These are phyloP conservation scores for Pachycephus smyrnensis DNA, from an alignment of 2,888 invertebrate genomes.

Conservation along the genomic window DNA sequence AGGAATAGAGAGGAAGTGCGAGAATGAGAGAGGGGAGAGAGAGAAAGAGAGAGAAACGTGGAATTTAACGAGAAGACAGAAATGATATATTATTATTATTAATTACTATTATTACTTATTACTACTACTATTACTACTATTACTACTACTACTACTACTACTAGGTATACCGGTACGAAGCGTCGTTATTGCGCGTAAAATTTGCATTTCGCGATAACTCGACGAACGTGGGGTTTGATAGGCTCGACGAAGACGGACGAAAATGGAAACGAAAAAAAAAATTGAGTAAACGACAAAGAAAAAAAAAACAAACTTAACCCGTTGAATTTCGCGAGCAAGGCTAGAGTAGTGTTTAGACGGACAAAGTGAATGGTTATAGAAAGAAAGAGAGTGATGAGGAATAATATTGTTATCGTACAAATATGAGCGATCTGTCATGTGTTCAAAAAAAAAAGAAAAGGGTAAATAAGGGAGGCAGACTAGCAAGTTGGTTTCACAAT, in stretches of 20 bases:
- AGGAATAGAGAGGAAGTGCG: background rate
- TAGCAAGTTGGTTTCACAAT: conserved; percentile 54
- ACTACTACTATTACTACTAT: conserved; percentile 10
- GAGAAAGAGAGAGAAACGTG: background rate
- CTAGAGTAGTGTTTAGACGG: conserved; percentile 61
- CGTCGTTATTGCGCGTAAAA: conserved; percentile 16
- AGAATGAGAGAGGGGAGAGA: background rate
- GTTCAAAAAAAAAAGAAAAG: conserved; percentile 52
- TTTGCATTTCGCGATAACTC: conserved; percentile 5
- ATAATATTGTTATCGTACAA: conserved; percentile 61
- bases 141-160: conserved; percentile 14
- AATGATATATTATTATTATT: conserved; percentile 7
- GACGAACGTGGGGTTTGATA: conserved; percentile 37
- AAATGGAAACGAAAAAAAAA: conserved; percentile 22
- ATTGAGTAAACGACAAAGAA: background rate
- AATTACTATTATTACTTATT: conserved; percentile 21
- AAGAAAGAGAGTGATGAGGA: conserved; percentile 34
- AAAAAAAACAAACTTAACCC: too few species aligned
- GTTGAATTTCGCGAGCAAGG: conserved; percentile 56
- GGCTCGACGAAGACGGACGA: conserved; percentile 49
- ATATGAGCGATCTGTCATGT: conserved; percentile 64
- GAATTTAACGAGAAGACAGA: conserved; percentile 2
- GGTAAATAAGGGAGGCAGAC: conserved; percentile 23
- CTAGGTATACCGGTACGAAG: conserved; percentile 21
- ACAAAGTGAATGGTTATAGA: conserved; percentile 32